These are phyloP conservation scores for Tretioscincus oriximinensis DNA, from an alignment of 2,113 vertebrate species.

Conservation along the genomic window DNA sequence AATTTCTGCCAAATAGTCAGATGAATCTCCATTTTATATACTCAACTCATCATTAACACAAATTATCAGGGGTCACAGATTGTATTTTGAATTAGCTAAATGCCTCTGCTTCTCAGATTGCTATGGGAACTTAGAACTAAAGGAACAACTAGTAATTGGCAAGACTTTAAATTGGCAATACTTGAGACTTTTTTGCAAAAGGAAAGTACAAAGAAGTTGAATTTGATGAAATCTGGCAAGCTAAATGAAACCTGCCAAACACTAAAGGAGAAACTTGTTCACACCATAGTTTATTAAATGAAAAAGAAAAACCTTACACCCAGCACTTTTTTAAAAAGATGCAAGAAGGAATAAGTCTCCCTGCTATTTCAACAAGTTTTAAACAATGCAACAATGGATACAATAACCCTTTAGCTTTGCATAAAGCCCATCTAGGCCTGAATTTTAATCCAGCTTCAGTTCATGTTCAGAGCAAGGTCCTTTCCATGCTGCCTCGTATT, in stretches of 20 bases:
- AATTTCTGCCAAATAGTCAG: background rate
- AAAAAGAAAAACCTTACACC: no score
- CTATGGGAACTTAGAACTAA: background rate
- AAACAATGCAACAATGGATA: no score
- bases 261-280: background rate
- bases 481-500: no score
- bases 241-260: background rate
- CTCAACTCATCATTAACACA: background rate
- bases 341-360: background rate
- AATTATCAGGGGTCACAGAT: accelerated
- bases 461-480: no score
- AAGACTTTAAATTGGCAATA: background rate
- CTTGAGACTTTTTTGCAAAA: accelerated
- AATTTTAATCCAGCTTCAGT: no score
- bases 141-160: background rate
- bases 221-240: background rate
- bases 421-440: no score
- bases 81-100: background rate
- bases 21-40: accelerated
- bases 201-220: background rate
- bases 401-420: no score
- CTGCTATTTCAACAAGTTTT: background rate
- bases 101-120: accelerated
- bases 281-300: no score
- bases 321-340: background rate